These are phyloP conservation scores for Pangasius mekongensis DNA, from an alignment of 2,797 vertebrate genomes.

Conservation along the genomic window DNA sequence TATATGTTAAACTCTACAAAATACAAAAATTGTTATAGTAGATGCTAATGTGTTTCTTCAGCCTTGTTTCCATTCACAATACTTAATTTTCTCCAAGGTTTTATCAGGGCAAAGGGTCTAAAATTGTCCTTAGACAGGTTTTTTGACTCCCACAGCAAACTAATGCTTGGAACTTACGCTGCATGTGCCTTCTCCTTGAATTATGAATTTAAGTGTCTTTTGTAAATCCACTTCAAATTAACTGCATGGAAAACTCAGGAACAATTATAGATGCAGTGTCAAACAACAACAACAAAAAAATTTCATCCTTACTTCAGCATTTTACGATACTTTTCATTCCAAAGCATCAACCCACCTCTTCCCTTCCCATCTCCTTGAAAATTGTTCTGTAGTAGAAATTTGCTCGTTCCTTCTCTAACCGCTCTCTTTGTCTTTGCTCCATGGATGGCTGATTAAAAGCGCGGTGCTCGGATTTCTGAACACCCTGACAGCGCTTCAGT, in stretches of 20 bases:
- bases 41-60: neutral
- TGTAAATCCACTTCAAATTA: neutral
- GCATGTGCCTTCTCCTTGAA: neutral
- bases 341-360: neutral
- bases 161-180: neutral
- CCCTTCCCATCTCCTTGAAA: slow-evolving; percentile 25
- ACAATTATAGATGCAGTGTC: neutral
- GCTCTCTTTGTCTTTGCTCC: slow-evolving; percentile 66
- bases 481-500: slow-evolving; percentile 80
- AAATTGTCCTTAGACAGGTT: neutral
- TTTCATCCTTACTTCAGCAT: neutral
- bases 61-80: neutral
- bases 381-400: slow-evolving; percentile 20
- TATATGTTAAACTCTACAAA: neutral
- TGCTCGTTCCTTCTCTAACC: slow-evolving; percentile 30
- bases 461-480: slow-evolving; percentile 70
- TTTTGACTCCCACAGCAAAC: neutral
- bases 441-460: slow-evolving; percentile 73
- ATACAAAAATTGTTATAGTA: neutral
- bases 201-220: neutral
- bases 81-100: neutral
- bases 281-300: neutral
- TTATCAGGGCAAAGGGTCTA: neutral
- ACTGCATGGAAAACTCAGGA: neutral
- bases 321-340: slow-evolving; percentile 1